These are phyloP conservation scores for Clostera curtula DNA, from an alignment of 2,888 invertebrate genomes.

Conservation along the genomic window DNA sequence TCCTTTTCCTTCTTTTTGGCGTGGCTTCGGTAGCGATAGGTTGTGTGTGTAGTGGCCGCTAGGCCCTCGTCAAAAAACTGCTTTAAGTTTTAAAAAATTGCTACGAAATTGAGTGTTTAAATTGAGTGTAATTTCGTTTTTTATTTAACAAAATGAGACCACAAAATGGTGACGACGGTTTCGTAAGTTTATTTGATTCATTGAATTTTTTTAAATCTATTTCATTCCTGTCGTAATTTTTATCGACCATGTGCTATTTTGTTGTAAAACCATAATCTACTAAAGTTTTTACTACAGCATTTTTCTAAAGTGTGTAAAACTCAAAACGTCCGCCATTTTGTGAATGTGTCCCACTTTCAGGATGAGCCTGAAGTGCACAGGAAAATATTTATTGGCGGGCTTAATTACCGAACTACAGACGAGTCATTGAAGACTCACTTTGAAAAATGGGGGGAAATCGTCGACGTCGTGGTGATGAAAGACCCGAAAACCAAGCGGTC, in stretches of 20 bases:
- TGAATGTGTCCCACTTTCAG: constrained; percentile 58
- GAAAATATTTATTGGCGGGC: constrained; percentile 96
- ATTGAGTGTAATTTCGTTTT: background rate
- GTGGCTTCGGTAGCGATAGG: constrained; percentile 44
- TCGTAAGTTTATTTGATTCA: constrained; percentile 43
- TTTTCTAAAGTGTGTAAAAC: too few relatives aligned
- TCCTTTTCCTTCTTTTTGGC: constrained; percentile 50
- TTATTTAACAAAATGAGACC: constrained; percentile 49
- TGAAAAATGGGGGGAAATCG: constrained; percentile 97
- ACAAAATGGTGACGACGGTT: constrained; percentile 67
- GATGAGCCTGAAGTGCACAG: constrained; percentile 89
- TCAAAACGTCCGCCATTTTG: constrained; percentile 61
- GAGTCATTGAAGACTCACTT: constrained; percentile 96
- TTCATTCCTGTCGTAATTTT: background rate
- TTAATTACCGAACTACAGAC: constrained; percentile 95
- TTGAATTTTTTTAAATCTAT: background rate
- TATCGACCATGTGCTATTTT: constrained; percentile 1
- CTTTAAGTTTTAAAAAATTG: too few relatives aligned
- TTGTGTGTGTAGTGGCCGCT: constrained; percentile 16
- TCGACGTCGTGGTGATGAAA: constrained; percentile 97
- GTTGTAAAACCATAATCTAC: constrained; percentile 1
- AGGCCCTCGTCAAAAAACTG: constrained; percentile 20
- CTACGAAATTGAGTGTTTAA: background rate
- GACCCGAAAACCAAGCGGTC: constrained; percentile 96
- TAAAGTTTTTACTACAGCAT: too few relatives aligned